Evolutionary conservation across 2,113 vertebrate genomes (phyloP).

Genomic region (Nipponia nippon): DNA sequence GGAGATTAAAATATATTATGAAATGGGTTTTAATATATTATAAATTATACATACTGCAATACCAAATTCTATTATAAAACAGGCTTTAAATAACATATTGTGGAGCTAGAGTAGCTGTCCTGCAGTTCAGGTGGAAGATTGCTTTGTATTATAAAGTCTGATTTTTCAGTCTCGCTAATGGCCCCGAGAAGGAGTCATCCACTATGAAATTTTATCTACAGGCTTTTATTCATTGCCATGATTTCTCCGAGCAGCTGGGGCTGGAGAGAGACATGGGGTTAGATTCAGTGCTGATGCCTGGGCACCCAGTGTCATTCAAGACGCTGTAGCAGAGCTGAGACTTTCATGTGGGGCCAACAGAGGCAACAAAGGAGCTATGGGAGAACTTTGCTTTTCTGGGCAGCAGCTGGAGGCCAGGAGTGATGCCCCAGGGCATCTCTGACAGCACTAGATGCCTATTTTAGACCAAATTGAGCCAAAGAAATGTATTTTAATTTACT

Average conservation of each 20-base stretch:
- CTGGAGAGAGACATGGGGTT: not conserved
- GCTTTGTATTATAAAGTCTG: slow-evolving; percentile 27
- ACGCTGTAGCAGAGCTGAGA: not conserved
- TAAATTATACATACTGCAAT: slow-evolving; percentile 56
- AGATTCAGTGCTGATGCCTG: not conserved
- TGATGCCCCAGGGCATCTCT: not conserved
- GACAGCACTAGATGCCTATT: not conserved
- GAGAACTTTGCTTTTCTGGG: not conserved
- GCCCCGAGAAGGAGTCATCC: not conserved
- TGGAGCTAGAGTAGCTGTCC: slow-evolving; percentile 18
- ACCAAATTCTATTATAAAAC: slow-evolving; percentile 59
- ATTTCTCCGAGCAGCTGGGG: not conserved
- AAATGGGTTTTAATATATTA: slow-evolving; percentile 52
- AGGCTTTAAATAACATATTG: slow-evolving; percentile 57
- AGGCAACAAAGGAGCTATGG: not conserved
- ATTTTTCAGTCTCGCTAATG: not conserved
- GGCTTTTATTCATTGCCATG: not conserved
- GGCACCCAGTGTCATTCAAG: not conserved
- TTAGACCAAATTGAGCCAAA: not conserved
- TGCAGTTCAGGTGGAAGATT: slow-evolving; percentile 4
- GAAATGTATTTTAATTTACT: not conserved
- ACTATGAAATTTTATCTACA: slow-evolving; percentile 15
- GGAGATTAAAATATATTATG: slow-evolving; percentile 63
- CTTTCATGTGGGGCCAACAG: not conserved
- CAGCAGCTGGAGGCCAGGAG: not conserved